Evolutionary conservation across 2,113 vertebrate genomes (phyloP).

Genomic region (Stigmatopora argus): DNA sequence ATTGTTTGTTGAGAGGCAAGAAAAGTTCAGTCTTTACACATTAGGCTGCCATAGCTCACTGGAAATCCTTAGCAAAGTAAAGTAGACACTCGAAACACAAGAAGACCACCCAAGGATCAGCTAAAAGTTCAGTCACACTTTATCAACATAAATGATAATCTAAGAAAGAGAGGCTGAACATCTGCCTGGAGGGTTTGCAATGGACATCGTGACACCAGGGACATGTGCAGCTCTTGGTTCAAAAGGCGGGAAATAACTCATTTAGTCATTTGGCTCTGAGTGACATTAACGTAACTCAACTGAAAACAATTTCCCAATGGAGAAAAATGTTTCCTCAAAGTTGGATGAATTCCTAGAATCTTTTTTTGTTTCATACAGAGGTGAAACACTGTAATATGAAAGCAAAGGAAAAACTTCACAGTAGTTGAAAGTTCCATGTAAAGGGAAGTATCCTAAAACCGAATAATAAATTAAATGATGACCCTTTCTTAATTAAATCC

Average conservation of each 20-base stretch:
- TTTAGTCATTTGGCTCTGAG: conserved; percentile 25
- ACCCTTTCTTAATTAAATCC: background rate
- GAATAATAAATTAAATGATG: conserved; percentile 1
- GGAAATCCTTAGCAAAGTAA: conserved; percentile 7
- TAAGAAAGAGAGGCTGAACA: conserved; percentile 40
- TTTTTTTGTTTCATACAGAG: conserved; percentile 33
- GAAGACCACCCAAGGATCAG: conserved; percentile 51
- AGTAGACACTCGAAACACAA: conserved; percentile 26
- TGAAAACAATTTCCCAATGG: conserved; percentile 31
- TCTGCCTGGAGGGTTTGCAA: conserved; percentile 54
- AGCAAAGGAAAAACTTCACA: conserved; percentile 42
- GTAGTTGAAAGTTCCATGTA: conserved; percentile 32
- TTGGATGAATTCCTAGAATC: conserved; percentile 36
- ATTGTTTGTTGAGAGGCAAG: background rate
- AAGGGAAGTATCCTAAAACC: background rate
- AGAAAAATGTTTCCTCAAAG: conserved; percentile 28
- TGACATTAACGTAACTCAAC: conserved; percentile 35
- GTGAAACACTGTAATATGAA: conserved; percentile 35
- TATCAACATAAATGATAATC: conserved; percentile 44
- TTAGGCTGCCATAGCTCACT: background rate
- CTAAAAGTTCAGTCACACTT: conserved; percentile 36
- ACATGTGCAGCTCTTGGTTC: conserved; percentile 46
- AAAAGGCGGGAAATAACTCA: conserved; percentile 40
- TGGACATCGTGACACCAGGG: conserved; percentile 41
- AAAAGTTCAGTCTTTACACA: conserved; percentile 2